Evolutionary conservation across 2,888 invertebrate genomes (phyloP).

Genomic region (Trissolcus brochymenae): DNA sequence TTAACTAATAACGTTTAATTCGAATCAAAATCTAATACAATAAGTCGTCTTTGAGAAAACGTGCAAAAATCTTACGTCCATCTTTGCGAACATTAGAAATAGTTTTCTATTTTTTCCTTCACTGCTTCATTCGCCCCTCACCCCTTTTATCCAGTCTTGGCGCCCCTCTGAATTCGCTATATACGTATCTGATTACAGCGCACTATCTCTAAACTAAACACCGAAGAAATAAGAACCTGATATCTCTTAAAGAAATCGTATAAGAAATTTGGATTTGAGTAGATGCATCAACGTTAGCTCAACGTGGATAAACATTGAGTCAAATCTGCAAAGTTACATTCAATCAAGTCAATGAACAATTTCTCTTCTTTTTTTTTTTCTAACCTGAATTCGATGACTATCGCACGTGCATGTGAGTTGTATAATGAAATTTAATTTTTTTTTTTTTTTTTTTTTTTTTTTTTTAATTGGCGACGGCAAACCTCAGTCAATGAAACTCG

Average conservation of each 20-base stretch:
- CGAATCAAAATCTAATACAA: too few relatives aligned
- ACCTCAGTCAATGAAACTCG: conserved; percentile 18
- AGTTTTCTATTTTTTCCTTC: conserved; percentile 13
- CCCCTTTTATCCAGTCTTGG: background rate
- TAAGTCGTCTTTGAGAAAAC: too few relatives aligned
- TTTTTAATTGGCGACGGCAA: background rate
- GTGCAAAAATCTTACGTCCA: too few relatives aligned
- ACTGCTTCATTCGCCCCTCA: conserved; percentile 10
- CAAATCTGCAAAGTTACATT: conserved; percentile 35
- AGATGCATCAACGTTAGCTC: conserved; percentile 32
- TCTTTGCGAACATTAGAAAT: background rate
- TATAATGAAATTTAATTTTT: background rate
- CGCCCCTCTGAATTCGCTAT: conserved; percentile 35
- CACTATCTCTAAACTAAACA: conserved; percentile 39
- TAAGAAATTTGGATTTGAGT: conserved; percentile 45
- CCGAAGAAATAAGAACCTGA: conserved; percentile 53
- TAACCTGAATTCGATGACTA: background rate
- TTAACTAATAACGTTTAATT: background rate
- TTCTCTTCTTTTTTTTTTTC: background rate
- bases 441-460: too few relatives aligned
- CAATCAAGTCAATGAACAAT: background rate
- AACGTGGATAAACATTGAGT: conserved; percentile 19
- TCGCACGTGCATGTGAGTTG: background rate
- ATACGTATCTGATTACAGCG: conserved; percentile 53
- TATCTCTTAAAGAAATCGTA: conserved; percentile 48